A percentile compares a stretch with the other conserved stretches of the same genome.
Evolutionary conservation across 2,113 vertebrate species (phyloP).

Genomic region (Panthera uncia): DNA sequence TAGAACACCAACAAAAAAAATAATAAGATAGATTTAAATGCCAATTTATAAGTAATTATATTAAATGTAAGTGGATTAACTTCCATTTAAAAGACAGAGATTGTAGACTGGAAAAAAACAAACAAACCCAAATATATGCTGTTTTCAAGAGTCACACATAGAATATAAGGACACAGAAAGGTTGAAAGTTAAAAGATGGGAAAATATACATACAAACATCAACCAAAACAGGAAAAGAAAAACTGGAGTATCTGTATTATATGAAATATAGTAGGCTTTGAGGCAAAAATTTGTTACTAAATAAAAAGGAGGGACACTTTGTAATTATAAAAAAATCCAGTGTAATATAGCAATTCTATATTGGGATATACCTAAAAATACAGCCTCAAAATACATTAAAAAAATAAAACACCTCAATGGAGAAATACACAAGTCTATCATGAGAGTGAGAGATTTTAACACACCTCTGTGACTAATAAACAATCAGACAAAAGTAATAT

Average conservation of each 20-base stretch:
- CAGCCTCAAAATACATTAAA: not conserved
- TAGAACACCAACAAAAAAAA: not conserved
- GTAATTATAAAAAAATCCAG: not conserved
- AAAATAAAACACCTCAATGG: not conserved
- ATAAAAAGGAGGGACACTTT: not conserved
- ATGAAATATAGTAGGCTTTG: not conserved
- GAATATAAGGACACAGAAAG: not conserved
- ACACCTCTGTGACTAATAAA: not conserved
- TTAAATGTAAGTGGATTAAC: conserved; percentile 33
- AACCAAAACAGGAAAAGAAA: not conserved
- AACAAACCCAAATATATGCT: not conserved
- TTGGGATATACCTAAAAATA: not conserved
- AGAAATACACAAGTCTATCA: not conserved
- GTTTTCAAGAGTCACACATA: conserved; percentile 5
- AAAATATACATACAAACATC: not conserved
- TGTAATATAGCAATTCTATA: not conserved
- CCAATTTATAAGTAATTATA: not conserved
- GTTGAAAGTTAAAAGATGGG: not conserved
- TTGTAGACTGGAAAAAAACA: not conserved
- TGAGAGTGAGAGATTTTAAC: not conserved
- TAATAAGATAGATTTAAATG: conserved; percentile 7
- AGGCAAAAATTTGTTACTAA: not conserved
- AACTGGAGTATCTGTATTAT: not conserved
- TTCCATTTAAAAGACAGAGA: conserved; percentile 1
- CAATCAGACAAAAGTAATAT: not conserved